A percentile compares a stretch with the other conserved stretches of the same genome.
These are phyloP conservation scores for Corbicula japonica DNA, from an alignment of 2,888 invertebrate genomes.

Conservation along the genomic window DNA sequence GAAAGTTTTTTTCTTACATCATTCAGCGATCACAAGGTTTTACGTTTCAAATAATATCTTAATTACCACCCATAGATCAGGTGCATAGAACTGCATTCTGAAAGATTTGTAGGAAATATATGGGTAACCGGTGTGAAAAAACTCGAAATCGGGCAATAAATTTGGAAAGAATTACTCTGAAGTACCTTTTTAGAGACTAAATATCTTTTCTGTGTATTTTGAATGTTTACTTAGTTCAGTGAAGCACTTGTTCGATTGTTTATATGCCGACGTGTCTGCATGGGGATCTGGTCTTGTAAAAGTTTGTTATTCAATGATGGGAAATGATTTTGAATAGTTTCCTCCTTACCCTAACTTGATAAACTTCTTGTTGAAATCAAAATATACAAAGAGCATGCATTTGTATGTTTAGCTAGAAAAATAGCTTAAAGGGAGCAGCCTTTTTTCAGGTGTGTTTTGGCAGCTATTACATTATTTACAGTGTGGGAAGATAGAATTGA, in stretches of 20 bases:
- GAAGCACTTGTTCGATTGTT: slow-evolving; percentile 12
- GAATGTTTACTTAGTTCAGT: slow-evolving; percentile 23
- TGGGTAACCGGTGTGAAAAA: slow-evolving; percentile 28
- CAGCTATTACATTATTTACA: too few species aligned
- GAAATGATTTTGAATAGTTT: too few species aligned
- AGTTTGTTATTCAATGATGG: slow-evolving; percentile 1
- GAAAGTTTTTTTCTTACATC: too few species aligned
- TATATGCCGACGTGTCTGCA: slow-evolving; percentile 17
- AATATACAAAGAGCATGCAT: too few species aligned
- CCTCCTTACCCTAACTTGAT: not conserved
- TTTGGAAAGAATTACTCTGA: not conserved
- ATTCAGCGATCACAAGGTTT: too few species aligned
- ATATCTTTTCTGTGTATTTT: slow-evolving; percentile 16
- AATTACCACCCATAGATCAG: slow-evolving; percentile 2
- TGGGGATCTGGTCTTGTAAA: slow-evolving; percentile 3
- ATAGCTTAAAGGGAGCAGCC: too few species aligned
- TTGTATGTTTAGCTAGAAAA: too few species aligned
- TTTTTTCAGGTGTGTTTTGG: too few species aligned
- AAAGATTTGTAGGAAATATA: slow-evolving; percentile 31
- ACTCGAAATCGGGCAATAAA: slow-evolving; percentile 10
- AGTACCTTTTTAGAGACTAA: slow-evolving; percentile 11
- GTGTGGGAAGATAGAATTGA: too few species aligned
- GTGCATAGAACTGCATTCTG: slow-evolving; percentile 2
- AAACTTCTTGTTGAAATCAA: slow-evolving; percentile 6
- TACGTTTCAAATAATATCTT: too few species aligned